Evolutionary conservation across 1,140 invertebrate genomes (phyloP).

Genomic region (Pseudobourletiella spinata): DNA sequence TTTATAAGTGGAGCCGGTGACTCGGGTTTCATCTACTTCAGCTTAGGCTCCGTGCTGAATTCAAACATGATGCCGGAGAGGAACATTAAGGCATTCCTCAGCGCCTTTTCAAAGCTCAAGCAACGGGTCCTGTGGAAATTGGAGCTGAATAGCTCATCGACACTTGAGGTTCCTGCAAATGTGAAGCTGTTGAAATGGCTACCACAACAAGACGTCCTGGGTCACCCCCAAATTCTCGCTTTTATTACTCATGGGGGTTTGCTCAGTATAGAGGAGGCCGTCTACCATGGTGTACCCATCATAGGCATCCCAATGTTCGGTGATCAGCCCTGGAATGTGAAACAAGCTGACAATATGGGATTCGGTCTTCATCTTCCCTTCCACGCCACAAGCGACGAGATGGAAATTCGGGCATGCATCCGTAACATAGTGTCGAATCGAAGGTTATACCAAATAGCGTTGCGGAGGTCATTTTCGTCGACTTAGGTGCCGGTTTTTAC

Average conservation of each 20-base stretch:
- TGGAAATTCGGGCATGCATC: too few relatives aligned
- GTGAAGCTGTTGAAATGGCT: conserved; percentile 56
- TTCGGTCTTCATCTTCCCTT: too few relatives aligned
- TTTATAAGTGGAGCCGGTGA: conserved; percentile 34
- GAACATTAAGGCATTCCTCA: conserved; percentile 9
- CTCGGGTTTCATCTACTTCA: conserved; percentile 58
- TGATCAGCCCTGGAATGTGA: conserved; percentile 37
- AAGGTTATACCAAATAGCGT: too few relatives aligned
- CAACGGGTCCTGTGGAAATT: conserved; percentile 63
- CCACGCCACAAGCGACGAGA: too few relatives aligned
- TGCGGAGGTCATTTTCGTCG: too few relatives aligned
- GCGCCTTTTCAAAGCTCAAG: conserved; percentile 41
- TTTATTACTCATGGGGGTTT: conserved; percentile 44
- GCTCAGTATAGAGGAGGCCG: conserved; percentile 40
- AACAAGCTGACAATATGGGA: conserved; percentile 25
- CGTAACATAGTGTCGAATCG: too few relatives aligned
- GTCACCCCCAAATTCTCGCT: conserved; percentile 21
- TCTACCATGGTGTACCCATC: conserved; percentile 41
- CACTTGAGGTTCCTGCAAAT: conserved; percentile 45
- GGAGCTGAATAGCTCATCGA: conserved; percentile 44
- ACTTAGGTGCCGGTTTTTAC: too few relatives aligned
- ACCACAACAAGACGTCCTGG: conserved; percentile 50
- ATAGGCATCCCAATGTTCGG: conserved; percentile 36
- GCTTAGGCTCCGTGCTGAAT: conserved; percentile 49
- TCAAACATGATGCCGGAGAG: conserved; percentile 16